Evolutionary conservation across 1,140 invertebrate species (phyloP).

Genomic region (Drosophila teissieri): DNA sequence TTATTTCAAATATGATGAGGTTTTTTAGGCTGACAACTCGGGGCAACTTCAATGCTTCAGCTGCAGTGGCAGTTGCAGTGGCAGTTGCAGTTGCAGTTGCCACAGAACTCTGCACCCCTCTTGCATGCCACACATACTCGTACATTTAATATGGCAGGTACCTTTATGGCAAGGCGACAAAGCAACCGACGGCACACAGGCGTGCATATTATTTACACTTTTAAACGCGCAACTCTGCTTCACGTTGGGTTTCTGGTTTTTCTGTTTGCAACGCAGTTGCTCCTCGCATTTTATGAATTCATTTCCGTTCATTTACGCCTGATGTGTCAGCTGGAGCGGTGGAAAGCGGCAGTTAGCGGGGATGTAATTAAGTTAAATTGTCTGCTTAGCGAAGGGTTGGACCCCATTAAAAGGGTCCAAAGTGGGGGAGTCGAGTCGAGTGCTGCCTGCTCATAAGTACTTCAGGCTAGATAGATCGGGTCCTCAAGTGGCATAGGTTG

Average conservation of each 20-base stretch:
- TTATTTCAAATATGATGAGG: constrained; percentile 39
- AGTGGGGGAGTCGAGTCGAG: constrained; percentile 16
- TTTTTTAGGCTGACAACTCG: constrained; percentile 51
- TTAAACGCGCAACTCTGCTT: constrained; percentile 78
- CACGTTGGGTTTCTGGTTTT: constrained; percentile 70
- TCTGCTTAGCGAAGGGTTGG: constrained; percentile 32
- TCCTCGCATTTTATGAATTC: constrained; percentile 77
- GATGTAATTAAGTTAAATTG: constrained; percentile 78
- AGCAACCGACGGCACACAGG: constrained; percentile 44
- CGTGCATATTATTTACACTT: constrained; percentile 81
- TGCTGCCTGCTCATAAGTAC: constrained; percentile 16
- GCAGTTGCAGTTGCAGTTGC: constrained; percentile 9
- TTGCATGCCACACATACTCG: neutral
- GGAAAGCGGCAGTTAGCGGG: constrained; percentile 55
- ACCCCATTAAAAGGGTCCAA: neutral
- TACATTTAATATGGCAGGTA: neutral
- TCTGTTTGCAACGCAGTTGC: constrained; percentile 65
- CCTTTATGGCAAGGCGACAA: constrained; percentile 35
- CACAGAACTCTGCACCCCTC: constrained; percentile 17
- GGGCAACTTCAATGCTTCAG: constrained; percentile 45
- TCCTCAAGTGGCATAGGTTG: constrained; percentile 27
- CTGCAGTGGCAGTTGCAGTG: constrained; percentile 30
- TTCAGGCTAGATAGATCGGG: constrained; percentile 34
- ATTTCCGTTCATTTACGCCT: constrained; percentile 81
- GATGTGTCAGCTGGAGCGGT: constrained; percentile 54